Conservation (phyloP, 2,797 vertebrate genomes). For the Pogonophryne albipinna region DNA sequence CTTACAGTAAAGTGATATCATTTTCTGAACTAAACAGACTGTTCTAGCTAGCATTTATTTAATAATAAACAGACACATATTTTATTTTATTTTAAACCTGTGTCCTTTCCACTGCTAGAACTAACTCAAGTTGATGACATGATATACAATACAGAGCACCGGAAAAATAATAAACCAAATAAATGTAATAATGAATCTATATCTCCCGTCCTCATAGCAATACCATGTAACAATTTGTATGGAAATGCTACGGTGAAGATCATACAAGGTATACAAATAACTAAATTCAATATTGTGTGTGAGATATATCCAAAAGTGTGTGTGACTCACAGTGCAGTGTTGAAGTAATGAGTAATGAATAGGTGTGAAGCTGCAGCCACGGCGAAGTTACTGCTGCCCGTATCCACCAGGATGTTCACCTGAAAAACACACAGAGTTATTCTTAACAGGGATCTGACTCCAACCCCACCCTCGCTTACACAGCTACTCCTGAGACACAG, state of each 20-base stretch:
- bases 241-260: not conserved
- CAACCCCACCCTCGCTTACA: not conserved
- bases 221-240: not conserved
- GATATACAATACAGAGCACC: no score
- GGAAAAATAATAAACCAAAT: no score
- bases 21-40: no score
- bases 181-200: no score
- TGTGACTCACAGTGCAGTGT: slow-evolving; percentile 86
- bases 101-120: no score
- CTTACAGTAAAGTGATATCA: no score
- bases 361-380: slow-evolving; percentile 91
- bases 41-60: no score
- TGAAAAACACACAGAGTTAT: slow-evolving; percentile 77
- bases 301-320: not conserved
- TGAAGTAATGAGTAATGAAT: slow-evolving; percentile 90
- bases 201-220: not conserved
- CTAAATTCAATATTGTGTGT: not conserved
- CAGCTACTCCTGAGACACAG: slow-evolving; percentile 14
- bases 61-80: no score
- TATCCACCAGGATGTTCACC: slow-evolving; percentile 98
- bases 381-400: slow-evolving; percentile 99
- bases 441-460: slow-evolving; percentile 25
- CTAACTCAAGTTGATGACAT: no score
- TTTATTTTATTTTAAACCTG: no score
- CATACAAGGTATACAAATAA: not conserved